Percentiles rank a stretch among this genome's conserved stretches.
Conservation (phyloP, 2,113 vertebrate species). For the Naja naja region DNA sequence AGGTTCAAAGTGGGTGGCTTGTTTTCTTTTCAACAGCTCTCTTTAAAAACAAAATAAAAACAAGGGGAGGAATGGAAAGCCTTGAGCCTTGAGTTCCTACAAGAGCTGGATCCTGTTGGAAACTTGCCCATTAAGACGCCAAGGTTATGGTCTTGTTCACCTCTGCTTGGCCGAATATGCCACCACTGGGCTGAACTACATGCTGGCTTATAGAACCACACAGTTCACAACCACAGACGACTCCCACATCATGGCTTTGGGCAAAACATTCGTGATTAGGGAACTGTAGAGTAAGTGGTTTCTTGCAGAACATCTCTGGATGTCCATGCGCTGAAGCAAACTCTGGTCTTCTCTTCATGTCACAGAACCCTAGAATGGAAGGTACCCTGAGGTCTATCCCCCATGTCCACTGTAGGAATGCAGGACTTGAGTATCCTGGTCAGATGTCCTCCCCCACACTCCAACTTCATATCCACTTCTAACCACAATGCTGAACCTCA, state of each 20-base stretch:
- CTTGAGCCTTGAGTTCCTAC: neutral
- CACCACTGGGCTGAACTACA: neutral
- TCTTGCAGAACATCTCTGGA: neutral
- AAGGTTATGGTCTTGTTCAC: neutral
- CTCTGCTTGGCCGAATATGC: neutral
- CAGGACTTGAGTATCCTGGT: neutral
- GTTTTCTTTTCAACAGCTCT: neutral
- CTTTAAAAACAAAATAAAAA: neutral
- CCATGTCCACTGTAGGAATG: neutral
- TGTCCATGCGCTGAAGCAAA: neutral
- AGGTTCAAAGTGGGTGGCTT: neutral
- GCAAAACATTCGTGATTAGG: neutral
- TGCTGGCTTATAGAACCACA: neutral
- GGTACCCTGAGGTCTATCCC: neutral
- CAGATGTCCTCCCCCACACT: neutral
- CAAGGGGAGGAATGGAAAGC: neutral
- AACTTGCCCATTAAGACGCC: neutral
- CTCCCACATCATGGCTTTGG: neutral
- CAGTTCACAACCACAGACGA: neutral
- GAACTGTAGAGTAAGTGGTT: neutral
- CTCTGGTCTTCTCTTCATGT: neutral
- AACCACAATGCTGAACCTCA: neutral
- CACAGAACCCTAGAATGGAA: neutral
- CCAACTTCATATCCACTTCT: neutral
- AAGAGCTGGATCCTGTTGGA: neutral